phyloP scores from a whole-genome alignment of 2,113 vertebrate species.

The Oryzias woworae region DNA sequence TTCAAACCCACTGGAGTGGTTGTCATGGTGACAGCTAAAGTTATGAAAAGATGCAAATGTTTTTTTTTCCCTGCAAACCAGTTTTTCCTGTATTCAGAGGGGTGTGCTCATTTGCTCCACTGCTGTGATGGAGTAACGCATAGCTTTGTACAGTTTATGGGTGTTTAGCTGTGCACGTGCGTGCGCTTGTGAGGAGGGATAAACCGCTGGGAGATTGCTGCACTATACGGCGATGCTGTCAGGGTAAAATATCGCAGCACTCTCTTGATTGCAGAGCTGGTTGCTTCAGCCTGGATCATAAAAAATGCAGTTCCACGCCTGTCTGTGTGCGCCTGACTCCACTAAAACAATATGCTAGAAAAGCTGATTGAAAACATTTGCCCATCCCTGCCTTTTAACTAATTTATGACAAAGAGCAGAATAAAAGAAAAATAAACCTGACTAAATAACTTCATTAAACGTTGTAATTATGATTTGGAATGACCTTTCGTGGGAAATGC shows the following conservation, averaged over 20 bases:
- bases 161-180: conserved; percentile 24
- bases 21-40: conserved; percentile 27
- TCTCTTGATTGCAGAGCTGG: conserved; percentile 71
- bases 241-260: conserved; percentile 73
- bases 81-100: conserved; percentile 37
- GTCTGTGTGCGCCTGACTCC: conserved; percentile 31
- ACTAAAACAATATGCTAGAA: conserved; percentile 43
- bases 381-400: conserved; percentile 7
- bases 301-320: conserved; percentile 70
- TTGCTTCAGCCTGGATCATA: conserved; percentile 67
- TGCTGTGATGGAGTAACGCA: conserved; percentile 53
- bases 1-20: background rate
- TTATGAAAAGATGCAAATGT: conserved; percentile 43
- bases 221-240: conserved; percentile 55
- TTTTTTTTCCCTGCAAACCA: conserved; percentile 28
- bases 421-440: background rate
- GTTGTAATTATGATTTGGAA: background rate
- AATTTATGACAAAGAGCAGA: conserved; percentile 5
- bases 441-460: background rate
- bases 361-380: conserved; percentile 40
- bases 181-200: conserved; percentile 20
- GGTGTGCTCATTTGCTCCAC: conserved; percentile 58
- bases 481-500: background rate
- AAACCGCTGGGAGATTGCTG: conserved; percentile 31
- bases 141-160: conserved; percentile 55